These are phyloP conservation scores for Engystomops pustulosus DNA, from an alignment of 2,113 vertebrate species.

Conservation along the genomic window DNA sequence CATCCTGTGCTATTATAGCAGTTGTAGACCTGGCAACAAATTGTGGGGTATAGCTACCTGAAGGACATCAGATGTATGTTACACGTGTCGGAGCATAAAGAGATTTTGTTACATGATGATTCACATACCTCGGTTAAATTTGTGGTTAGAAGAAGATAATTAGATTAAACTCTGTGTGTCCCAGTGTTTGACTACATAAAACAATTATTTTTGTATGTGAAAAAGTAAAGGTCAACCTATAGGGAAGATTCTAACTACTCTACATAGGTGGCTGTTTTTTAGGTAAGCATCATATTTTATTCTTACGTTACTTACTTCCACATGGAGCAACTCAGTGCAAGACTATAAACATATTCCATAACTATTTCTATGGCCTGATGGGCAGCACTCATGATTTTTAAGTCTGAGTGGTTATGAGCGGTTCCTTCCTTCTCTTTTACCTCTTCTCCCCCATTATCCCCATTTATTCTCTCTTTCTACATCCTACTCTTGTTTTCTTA, in stretches of 20 bases:
- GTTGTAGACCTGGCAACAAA: background rate
- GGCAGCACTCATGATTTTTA: too few relatives aligned
- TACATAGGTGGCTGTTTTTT: too few relatives aligned
- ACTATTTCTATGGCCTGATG: too few relatives aligned
- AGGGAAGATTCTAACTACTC: background rate
- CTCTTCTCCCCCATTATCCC: too few relatives aligned
- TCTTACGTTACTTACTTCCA: too few relatives aligned
- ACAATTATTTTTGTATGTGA: background rate
- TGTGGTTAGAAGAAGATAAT: background rate
- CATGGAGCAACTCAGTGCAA: too few relatives aligned
- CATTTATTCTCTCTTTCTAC: too few relatives aligned
- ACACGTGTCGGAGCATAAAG: background rate
- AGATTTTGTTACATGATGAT: background rate
- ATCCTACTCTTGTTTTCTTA: too few relatives aligned
- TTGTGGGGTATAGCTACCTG: background rate
- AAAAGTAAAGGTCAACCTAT: background rate
- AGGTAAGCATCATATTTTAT: too few relatives aligned
- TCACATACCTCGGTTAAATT: background rate
- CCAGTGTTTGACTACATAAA: background rate
- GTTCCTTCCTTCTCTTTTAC: too few relatives aligned
- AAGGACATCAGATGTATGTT: constrained; percentile 12
- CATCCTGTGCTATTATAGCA: background rate
- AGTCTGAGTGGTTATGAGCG: too few relatives aligned
- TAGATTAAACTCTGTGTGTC: background rate
- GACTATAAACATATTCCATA: too few relatives aligned